phyloP scores from a whole-genome alignment of 2,797 vertebrate genomes.

The Anolis apletophallus region DNA sequence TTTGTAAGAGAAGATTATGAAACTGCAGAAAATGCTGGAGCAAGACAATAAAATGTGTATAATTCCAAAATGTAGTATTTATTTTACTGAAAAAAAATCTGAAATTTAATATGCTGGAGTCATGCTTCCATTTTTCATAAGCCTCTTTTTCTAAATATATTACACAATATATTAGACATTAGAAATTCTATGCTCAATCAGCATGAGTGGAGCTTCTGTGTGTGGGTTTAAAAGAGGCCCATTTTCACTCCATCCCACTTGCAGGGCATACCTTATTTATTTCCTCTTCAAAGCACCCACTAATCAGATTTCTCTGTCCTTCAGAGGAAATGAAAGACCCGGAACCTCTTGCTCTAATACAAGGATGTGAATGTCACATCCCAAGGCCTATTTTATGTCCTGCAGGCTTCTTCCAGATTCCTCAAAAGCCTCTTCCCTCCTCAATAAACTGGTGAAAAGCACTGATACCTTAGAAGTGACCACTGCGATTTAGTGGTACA shows the following conservation, averaged over 20 bases:
- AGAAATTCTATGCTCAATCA: neutral
- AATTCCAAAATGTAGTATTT: neutral
- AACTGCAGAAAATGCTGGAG: conserved; percentile 28
- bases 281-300: neutral
- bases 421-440: too few species aligned
- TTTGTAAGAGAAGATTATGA: conserved; percentile 5
- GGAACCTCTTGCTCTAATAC: neutral
- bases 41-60: neutral
- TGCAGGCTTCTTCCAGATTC: too few species aligned
- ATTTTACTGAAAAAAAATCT: neutral
- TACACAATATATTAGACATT: neutral
- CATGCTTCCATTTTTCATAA: neutral
- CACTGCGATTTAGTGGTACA: too few species aligned
- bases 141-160: neutral
- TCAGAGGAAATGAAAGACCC: neutral
- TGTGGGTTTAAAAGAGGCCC: rapidly evolving
- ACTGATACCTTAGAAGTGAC: too few species aligned
- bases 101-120: neutral
- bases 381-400: too few species aligned
- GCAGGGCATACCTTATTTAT: too few species aligned
- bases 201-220: too few species aligned
- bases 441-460: too few species aligned
- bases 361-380: too few species aligned
- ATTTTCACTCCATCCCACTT: neutral
- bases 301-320: neutral